Evolutionary conservation across 2,888 invertebrate genomes (phyloP), one percentile per base, ranked within the genome.

Genomic region (Hirudinaria manillensis): DNA sequence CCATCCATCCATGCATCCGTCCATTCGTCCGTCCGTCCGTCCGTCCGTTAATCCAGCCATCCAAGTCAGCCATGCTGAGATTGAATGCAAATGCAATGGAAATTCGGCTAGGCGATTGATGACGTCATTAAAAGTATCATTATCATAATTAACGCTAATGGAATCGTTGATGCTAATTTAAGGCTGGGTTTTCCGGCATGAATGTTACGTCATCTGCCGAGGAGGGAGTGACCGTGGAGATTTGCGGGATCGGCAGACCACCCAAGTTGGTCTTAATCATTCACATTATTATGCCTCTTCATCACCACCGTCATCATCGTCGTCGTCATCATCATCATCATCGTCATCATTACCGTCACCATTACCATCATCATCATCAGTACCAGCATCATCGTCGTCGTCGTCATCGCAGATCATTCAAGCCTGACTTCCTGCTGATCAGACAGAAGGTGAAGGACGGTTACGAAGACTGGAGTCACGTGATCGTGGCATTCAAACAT

Each of bases 391-490:
- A 27, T 6, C 10, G 21, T 0, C 27, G 56, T 10, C 36, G 19
- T 29, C 38, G 32, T 67, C 65, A 36, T 21, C 51, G 65, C 65
- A 73, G 73, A n/a, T 73, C 73, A 3, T 73, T 73, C 65, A 56
- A 32, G 27, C 73, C 73, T 56, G 73, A 73, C 73, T 65, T 73
- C 38, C 34, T 65, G 38, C 38, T 73, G 34, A 24, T 73, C n/a
- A 32, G 73, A n/a, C 73, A 73, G 45, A 73, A 73, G 65, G 73
- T 73, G 36, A n/a, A 29, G 34, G 32, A 61, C 61, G 27, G 6
- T 24, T 24, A 29, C 4, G 38, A 32, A 19, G 73, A 73, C 24
- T 55, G 56, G 56, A 73, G 73, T 34, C 65, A 51, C n/a, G 65
- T 73, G 61, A 32, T 73, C 24, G 32, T 61, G 21, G 65, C 27